Percentiles rank a stretch among this genome's conserved stretches.
Conservation (phyloP, 1,140 invertebrate species). For the Zaprionus vittiger region DNA sequence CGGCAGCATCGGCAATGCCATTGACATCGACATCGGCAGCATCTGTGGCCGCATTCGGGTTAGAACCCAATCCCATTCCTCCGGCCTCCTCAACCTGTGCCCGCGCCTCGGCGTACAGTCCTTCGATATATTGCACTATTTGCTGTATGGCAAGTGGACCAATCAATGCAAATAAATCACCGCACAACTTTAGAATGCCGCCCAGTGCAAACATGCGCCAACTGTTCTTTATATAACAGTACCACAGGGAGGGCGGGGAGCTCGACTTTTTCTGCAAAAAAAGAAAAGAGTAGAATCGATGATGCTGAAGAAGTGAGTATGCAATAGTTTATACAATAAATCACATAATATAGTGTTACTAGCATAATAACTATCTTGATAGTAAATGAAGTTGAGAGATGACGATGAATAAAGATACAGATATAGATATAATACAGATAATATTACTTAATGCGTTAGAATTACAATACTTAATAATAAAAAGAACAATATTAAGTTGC, state of each 20-base stretch:
- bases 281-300: background rate
- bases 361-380: too few species aligned
- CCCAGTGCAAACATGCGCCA: conserved; percentile 90
- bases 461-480: too few species aligned
- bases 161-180: conserved; percentile 91
- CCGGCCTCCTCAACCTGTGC: background rate
- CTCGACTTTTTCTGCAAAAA: conserved; percentile 71
- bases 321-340: conserved; percentile 2
- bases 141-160: conserved; percentile 91
- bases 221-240: conserved; percentile 88
- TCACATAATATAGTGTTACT: too few species aligned
- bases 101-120: conserved; percentile 60
- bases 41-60: conserved; percentile 51
- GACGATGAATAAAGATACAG: too few species aligned
- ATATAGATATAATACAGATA: too few species aligned
- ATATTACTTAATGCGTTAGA: too few species aligned
- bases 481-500: too few species aligned
- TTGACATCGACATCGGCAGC: conserved; percentile 33
- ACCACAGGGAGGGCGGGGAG: conserved; percentile 86
- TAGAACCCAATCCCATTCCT: background rate
- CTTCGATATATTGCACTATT: conserved; percentile 89
- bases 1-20: conserved; percentile 39
- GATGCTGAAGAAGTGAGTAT: background rate
- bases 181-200: conserved; percentile 90
- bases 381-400: too few species aligned